Conservation (phyloP, 1,140 invertebrate genomes). For the Acromyrmex heyeri region DNA sequence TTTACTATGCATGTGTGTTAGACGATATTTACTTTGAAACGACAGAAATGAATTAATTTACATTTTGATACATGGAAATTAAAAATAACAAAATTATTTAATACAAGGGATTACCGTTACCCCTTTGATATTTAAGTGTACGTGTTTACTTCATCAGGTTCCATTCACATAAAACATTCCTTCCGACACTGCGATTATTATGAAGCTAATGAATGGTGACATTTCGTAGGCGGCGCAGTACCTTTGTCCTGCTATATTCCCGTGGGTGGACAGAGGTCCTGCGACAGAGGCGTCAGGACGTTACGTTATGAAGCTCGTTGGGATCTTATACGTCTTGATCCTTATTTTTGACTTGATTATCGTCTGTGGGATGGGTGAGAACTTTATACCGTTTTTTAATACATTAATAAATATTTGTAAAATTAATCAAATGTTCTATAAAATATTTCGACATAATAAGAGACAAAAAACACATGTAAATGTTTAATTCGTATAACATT, state of each 20-base stretch:
- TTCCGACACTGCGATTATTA: background rate
- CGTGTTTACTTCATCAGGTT: background rate
- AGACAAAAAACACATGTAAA: background rate
- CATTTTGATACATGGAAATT: too few species aligned
- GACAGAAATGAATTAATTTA: too few species aligned
- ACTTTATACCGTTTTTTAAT: background rate
- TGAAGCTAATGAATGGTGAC: conserved; percentile 23
- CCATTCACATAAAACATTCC: background rate
- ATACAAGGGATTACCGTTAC: too few species aligned
- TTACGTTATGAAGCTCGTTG: conserved; percentile 95
- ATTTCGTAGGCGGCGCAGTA: conserved; percentile 91
- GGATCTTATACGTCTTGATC: conserved; percentile 93
- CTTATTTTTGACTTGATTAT: conserved; percentile 94
- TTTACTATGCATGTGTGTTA: too few species aligned
- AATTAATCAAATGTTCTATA: background rate
- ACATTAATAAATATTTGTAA: background rate
- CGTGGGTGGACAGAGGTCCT: conserved; percentile 95
- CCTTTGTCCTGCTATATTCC: conserved; percentile 94
- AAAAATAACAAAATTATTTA: too few species aligned
- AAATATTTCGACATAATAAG: background rate
- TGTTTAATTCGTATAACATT: background rate
- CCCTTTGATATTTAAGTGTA: background rate
- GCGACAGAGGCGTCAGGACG: conserved; percentile 94
- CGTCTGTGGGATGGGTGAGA: conserved; percentile 91
- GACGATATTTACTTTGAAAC: too few species aligned